phyloP scores from a whole-genome alignment of 2,888 invertebrate species.

The Patella depressa region DNA sequence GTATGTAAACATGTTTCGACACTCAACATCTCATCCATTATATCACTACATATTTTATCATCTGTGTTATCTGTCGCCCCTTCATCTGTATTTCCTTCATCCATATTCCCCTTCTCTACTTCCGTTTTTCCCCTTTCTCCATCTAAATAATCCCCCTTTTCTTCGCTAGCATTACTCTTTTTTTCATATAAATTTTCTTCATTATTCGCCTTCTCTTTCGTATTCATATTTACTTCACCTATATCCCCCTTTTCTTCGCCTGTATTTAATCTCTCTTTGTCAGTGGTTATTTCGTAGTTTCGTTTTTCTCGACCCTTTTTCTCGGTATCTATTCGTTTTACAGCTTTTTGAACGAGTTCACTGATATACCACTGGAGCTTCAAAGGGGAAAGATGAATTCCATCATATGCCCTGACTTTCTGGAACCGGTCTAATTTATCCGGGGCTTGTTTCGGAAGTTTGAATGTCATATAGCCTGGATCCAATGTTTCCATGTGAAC shows the following conservation, averaged over 20 bases:
- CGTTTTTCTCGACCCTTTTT: too few relatives aligned
- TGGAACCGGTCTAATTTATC: background rate
- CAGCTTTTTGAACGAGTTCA: conserved; percentile 45
- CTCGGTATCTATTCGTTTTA: conserved; percentile 20
- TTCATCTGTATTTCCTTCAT: too few relatives aligned
- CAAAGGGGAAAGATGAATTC: conserved; percentile 50
- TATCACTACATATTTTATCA: background rate
- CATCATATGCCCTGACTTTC: conserved; percentile 49
- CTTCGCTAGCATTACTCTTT: background rate
- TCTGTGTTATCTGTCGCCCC: too few relatives aligned
- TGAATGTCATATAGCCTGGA: conserved; percentile 19
- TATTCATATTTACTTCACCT: background rate
- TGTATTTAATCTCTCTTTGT: background rate
- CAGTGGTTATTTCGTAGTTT: background rate
- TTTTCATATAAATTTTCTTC: too few relatives aligned
- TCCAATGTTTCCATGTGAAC: background rate
- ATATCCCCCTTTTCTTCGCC: background rate
- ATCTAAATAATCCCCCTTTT: background rate
- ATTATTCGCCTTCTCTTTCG: too few relatives aligned
- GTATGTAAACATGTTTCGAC: too few relatives aligned
- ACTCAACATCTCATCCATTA: conserved; percentile 2
- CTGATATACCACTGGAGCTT: conserved; percentile 48
- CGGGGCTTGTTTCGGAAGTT: conserved; percentile 19
- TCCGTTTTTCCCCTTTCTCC: background rate
- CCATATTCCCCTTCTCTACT: too few relatives aligned